Evolutionary conservation across 2,797 vertebrate species (phyloP), one percentile per base, ranked within the genome.

Genomic region (Scolopax rusticola): DNA sequence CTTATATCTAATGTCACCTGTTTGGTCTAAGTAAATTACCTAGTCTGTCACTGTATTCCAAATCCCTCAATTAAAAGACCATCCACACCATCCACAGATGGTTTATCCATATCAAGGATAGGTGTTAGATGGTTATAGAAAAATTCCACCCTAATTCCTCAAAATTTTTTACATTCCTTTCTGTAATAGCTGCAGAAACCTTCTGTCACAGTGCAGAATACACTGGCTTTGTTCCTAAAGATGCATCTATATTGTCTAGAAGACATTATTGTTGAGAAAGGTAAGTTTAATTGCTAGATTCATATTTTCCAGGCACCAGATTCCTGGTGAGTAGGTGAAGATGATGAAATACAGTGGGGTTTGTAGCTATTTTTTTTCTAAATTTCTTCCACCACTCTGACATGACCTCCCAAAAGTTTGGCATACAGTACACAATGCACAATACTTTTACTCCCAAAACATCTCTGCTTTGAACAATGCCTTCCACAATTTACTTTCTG

Each of bases 381-480:
- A 71, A 79, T 48, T 75, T 91, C 69, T 91, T 41, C 4, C 4
- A 70, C 38, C 51, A 27, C 19, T 90, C 40, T 78, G 70, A 69
- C 33, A 50, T 45, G 75, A 84, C 23, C 28, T 88, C 43, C 48
- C 16, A 30, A 69, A 95, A 90, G 8, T 59, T 4, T 95, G 70
- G 36, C 33, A 24, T 70, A 54, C 2, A 0, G 13, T 48, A 51
- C 15, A 69, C 20, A 95, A 67, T 19, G 33, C 51, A 74, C 36
- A 87, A 36, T 84, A 64, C 32, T 74, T 91, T 38, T 79, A 36
- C 6, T 91, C 77, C 51, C 17, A 76, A 95, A 95, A 92, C 93
- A 95, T 51, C 93, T 89, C 77, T 83, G 32, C 32, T 95, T 93
- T 87, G 65, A 95, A 95, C 83, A 93, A 79, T 87, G 51, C 6